A percentile compares a stretch with the other conserved stretches of the same genome.
phyloP scores from a whole-genome alignment of 2,888 invertebrate genomes.

The Helleia helle region DNA sequence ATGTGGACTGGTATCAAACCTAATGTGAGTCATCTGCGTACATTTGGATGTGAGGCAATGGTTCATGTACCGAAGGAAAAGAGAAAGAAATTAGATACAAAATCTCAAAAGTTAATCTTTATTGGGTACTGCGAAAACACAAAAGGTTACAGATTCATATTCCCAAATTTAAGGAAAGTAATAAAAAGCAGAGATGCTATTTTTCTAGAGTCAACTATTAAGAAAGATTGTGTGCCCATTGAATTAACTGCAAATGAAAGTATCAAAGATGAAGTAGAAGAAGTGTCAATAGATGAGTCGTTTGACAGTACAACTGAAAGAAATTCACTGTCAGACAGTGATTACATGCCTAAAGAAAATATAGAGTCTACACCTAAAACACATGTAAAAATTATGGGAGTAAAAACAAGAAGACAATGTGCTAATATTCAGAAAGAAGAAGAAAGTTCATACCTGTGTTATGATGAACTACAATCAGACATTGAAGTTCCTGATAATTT shows the following conservation, averaged over 20 bases:
- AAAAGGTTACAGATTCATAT: not conserved
- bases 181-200: conserved; percentile 10
- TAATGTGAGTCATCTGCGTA: no score
- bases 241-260: conserved; percentile 1
- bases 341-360: not conserved
- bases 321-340: not conserved
- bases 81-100: no score
- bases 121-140: not conserved
- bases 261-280: not conserved
- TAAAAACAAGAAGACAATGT: not conserved
- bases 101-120: no score
- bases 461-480: not conserved
- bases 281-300: not conserved
- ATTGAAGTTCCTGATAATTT: not conserved
- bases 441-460: not conserved
- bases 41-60: no score
- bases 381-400: no score
- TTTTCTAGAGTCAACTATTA: conserved; percentile 8
- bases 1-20: no score
- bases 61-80: no score
- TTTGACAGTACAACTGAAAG: not conserved
- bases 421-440: not conserved
- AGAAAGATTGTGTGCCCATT: conserved; percentile 1
- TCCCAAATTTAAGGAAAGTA: not conserved
- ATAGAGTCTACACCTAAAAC: not conserved